These are phyloP conservation scores for Luscinia megarhynchos DNA, from an alignment of 2,797 vertebrate species.

Conservation along the genomic window DNA sequence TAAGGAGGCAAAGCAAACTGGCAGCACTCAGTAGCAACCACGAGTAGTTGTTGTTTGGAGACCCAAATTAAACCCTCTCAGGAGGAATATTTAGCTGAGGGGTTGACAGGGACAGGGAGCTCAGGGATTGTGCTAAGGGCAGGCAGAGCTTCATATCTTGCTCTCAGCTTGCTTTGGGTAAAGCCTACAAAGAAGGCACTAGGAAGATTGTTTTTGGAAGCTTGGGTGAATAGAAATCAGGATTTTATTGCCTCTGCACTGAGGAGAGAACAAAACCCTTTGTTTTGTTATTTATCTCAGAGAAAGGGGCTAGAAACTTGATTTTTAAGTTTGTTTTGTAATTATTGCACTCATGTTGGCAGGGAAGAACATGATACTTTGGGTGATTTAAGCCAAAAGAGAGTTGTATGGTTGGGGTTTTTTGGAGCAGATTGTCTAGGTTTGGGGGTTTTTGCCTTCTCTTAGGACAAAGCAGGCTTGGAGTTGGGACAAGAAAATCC, in stretches of 20 bases:
- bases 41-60: background rate
- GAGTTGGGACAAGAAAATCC: background rate
- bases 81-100: background rate
- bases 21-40: background rate
- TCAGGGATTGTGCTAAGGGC: background rate
- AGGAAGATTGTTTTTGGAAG: background rate
- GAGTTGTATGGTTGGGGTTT: background rate
- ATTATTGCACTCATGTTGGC: background rate
- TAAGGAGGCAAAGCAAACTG: background rate
- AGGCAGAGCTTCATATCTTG: background rate
- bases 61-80: background rate
- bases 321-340: conserved; percentile 3
- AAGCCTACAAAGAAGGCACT: background rate
- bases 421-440: background rate
- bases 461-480: background rate
- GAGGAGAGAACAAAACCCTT: background rate
- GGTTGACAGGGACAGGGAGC: background rate
- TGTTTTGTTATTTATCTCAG: conserved; percentile 3
- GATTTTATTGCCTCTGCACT: background rate
- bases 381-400: background rate
- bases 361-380: background rate
- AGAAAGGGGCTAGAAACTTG: background rate
- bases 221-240: background rate
- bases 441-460: background rate
- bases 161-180: background rate